Base-by-base conservation (phyloP, 1,140 invertebrate genomes). In the Ceratina australensis region DNA sequence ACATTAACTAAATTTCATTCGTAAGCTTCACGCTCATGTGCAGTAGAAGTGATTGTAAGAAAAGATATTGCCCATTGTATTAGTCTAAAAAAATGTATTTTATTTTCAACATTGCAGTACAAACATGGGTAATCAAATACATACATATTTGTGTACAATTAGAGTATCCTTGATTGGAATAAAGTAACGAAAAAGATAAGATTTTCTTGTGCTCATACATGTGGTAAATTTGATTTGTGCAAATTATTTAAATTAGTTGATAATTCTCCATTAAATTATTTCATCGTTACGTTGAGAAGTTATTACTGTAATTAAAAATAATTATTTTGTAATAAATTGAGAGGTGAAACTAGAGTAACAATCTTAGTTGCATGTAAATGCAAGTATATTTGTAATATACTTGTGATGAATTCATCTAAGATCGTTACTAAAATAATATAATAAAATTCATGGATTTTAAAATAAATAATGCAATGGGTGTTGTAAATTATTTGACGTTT, bases 81-180 rank as follows among this genome's bases (percentile, higher is more conserved):
- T 84, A 82, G 75, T 85, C 22, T 85, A 63, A 82, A 87, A 88
- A 86, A 87, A 85, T 86, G 79, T 85, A 83, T 86, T 87, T 86
- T 87, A 87, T 86, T 87, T 80, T 87, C 83, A 88, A 88, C 87
- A 87, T 88, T 85, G 78, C 73, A 86, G 86, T 88, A 88, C 84
- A 87, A 88, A 88, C 85, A 84, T 88, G 84, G 69, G 80, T 88
- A 88, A 81, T 86, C 81, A 87, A 86, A 86, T 88, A 87, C 84
- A 85, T 86, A 81, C 60, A 73, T 69, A 80, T 83, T 83, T 87
- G 81, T 78, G 84, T 85, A 85, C 49, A 61, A 68, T 84, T 84
- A 85, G 57, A 87, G 76, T 87, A 84, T 47, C 65, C 63, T 78
- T 79, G 65, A 78, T 57, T 74, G 77, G 78, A 83, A 86, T 76